Evolutionary conservation across 2,113 vertebrate genomes (phyloP).

Genomic region (Apteryx mantelli): DNA sequence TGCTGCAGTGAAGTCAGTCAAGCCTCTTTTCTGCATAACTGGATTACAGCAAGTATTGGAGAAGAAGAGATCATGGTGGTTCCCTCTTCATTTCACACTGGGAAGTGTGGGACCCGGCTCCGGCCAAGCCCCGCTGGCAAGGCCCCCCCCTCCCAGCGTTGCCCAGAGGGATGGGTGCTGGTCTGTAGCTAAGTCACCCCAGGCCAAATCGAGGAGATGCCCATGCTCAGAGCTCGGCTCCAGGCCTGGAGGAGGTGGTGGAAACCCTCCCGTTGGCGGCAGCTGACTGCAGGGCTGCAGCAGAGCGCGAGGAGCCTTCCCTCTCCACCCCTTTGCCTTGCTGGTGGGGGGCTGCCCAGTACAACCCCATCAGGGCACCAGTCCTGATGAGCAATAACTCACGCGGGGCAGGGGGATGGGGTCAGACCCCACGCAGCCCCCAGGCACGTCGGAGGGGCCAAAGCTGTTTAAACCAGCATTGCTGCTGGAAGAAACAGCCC

Average conservation of each 20-base stretch:
- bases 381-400: no score
- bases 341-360: neutral
- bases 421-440: neutral
- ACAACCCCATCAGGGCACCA: neutral
- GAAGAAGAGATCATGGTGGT: neutral
- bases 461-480: neutral
- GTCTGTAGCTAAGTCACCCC: neutral
- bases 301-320: neutral
- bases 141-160: fast-evolving
- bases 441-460: fast-evolving
- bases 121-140: neutral
- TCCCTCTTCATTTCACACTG: neutral
- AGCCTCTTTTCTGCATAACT: fast-evolving
- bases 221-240: fast-evolving
- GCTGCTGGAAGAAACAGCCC: fast-evolving
- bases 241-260: no score
- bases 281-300: neutral
- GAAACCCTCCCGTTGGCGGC: neutral
- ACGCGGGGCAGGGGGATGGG: no score
- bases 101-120: neutral
- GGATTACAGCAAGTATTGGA: neutral
- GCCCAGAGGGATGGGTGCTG: neutral
- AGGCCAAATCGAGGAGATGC: fast-evolving
- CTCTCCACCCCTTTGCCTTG: neutral
- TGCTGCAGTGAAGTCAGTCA: neutral